Evolutionary conservation across 2,888 invertebrate species (phyloP).

Genomic region (Leuctra nigra): DNA sequence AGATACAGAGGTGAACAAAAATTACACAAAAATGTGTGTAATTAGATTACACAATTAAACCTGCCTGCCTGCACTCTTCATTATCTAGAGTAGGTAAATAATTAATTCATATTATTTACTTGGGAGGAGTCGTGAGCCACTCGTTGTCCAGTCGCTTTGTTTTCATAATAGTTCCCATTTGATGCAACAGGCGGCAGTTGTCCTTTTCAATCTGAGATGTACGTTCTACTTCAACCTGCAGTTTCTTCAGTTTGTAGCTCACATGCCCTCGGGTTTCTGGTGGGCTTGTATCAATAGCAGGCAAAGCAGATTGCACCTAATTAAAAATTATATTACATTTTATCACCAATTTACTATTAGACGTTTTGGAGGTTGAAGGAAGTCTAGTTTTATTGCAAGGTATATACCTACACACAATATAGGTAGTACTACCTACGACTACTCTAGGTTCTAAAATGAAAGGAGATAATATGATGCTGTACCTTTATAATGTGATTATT

Average conservation of each 20-base stretch:
- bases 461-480: slow-evolving; percentile 23
- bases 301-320: slow-evolving; percentile 56
- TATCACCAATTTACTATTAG: background rate
- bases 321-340: background rate
- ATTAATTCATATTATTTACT: slow-evolving; percentile 39
- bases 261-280: slow-evolving; percentile 60
- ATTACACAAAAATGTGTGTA: too few relatives aligned
- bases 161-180: slow-evolving; percentile 58
- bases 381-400: too few relatives aligned
- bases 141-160: slow-evolving; percentile 59
- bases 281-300: slow-evolving; percentile 59
- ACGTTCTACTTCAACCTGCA: slow-evolving; percentile 60
- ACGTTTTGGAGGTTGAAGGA: too few relatives aligned
- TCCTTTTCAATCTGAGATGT: slow-evolving; percentile 56
- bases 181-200: slow-evolving; percentile 61
- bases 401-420: too few relatives aligned
- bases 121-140: slow-evolving; percentile 58
- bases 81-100: too few relatives aligned
- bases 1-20: background rate
- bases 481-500: slow-evolving; percentile 64
- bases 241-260: slow-evolving; percentile 58
- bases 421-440: too few relatives aligned
- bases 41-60: too few relatives aligned
- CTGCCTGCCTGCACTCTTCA: too few relatives aligned
- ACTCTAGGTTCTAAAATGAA: too few relatives aligned